Evolutionary conservation across 2,113 vertebrate genomes (phyloP), one percentile per base, ranked within the genome.

Genomic region (Gasterosteus aculeatus): DNA sequence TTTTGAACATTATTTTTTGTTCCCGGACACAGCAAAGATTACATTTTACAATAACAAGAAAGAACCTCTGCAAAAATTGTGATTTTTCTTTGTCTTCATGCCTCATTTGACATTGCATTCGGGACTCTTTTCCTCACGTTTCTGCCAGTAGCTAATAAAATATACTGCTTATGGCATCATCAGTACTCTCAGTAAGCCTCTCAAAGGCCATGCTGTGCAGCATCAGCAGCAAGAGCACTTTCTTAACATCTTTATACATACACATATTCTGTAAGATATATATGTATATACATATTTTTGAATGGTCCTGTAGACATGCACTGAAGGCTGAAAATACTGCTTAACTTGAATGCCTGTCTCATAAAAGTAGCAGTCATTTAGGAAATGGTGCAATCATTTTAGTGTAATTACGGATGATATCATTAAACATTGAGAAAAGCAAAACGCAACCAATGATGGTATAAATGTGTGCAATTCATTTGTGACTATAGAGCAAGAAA

Each of bases 1-100:
- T 56, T 22, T 59, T 12, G 42, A 71, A 56, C 53, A 58, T 61
- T 65, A 38, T 65, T 59, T 61, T 33, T 72, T 33, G 44, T 66
- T 57, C 15, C 19, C 63, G 33, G 31, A 29, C 33, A 31, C n/a
- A 10, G 38, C 49, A 26, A n/a, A 41, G 14, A 49, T 1, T 7
- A 22, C 16, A 69, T 71, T 60, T 14, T 41, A 1, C 56, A 19
- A 72, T 8, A 51, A 58, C 18, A 49, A 29, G 6, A 1, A 39
- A 72, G 39, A 53, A 6, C 19, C 29, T 18, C 42, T n/a, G 11
- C 11, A 33, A 11, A 47, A 67, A 31, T 65, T 2, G 7, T 35
- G 46, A 35, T 56, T 14, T 54, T n/a, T 19, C 53, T 22, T 46
- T 53, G 8, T 19, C 18, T n/a, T 63, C 44, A 33, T 26, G 14